Evolutionary conservation across 2,113 vertebrate genomes (phyloP).

Genomic region (Oenanthe melanoleuca): DNA sequence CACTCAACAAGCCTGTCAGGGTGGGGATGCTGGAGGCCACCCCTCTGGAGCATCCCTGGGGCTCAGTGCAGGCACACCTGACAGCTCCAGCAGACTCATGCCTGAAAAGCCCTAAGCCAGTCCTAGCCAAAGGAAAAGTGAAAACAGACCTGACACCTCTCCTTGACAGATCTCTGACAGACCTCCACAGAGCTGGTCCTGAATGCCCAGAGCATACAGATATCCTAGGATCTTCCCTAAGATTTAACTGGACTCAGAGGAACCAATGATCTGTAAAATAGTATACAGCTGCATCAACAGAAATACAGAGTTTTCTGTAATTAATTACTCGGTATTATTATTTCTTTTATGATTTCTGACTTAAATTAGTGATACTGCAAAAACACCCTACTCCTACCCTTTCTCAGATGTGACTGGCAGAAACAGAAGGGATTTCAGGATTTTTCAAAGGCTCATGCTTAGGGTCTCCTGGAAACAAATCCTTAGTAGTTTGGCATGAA

Average conservation of each 20-base stretch:
- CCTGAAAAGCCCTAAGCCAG: neutral
- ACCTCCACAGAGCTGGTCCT: neutral
- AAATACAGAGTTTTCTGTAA: neutral
- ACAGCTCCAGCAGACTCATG: neutral
- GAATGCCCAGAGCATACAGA: neutral
- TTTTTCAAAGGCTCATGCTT: neutral
- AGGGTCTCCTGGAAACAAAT: neutral
- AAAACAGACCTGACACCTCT: neutral
- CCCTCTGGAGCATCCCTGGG: neutral
- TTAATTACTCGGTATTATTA: neutral
- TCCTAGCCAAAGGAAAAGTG: neutral
- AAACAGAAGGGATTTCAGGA: neutral
- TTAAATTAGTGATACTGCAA: neutral
- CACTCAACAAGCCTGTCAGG: neutral
- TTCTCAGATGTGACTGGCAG: neutral
- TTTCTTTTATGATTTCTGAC: neutral
- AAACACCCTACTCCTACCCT: neutral
- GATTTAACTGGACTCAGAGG: neutral
- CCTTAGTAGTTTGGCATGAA: neutral
- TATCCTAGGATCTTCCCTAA: neutral
- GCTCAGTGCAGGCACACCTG: neutral
- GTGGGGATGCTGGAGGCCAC: neutral
- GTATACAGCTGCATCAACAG: neutral
- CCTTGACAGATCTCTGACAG: neutral
- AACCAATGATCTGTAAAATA: neutral